Evolutionary conservation across 64 coral and sea anemone species (phyloP).

Genomic region (Trachythela sp.): DNA sequence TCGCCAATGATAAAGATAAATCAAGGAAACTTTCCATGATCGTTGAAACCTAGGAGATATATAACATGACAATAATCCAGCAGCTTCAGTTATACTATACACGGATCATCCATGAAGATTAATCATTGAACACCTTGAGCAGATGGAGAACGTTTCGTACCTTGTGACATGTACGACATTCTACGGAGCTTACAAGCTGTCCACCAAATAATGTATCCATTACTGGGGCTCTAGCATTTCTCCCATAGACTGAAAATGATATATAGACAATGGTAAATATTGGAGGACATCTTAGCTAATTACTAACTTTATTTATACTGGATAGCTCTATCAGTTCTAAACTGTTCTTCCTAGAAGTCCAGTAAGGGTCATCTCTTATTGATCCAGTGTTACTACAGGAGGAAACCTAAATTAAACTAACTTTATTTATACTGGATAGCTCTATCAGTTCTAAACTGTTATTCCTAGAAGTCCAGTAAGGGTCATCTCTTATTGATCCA

Average conservation of each 20-base stretch:
- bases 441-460: no score
- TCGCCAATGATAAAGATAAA: conserved; percentile 50
- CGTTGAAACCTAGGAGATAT: conserved; percentile 49
- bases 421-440: no score
- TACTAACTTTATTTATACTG: not conserved
- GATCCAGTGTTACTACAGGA: no score
- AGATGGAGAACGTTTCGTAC: not conserved
- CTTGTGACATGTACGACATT: not conserved
- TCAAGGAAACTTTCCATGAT: conserved; percentile 66
- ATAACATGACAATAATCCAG: not conserved
- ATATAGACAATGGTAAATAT: not conserved
- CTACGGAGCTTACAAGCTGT: not conserved
- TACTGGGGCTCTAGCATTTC: not conserved
- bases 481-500: no score
- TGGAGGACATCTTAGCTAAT: not conserved
- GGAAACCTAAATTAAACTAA: no score
- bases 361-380: not conserved
- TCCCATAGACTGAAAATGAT: not conserved
- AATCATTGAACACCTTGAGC: not conserved
- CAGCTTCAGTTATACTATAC: not conserved
- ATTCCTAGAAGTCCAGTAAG: no score
- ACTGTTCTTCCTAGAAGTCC: not conserved
- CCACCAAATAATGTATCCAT: not conserved
- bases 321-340: not conserved
- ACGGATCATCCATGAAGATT: no score